Evolutionary conservation across 2,797 vertebrate species (phyloP).

Genomic region (Argya squamiceps): DNA sequence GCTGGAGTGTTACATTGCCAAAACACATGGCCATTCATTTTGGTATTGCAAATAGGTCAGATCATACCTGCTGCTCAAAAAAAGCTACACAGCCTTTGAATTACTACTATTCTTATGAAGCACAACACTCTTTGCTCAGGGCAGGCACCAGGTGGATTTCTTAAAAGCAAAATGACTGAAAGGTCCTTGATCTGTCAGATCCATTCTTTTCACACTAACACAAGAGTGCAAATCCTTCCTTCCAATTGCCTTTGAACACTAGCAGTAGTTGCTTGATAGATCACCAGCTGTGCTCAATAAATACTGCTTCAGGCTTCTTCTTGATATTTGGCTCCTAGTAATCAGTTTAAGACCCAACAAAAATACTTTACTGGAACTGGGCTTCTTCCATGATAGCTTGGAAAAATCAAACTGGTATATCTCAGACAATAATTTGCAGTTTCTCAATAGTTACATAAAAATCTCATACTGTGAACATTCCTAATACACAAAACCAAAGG

Average conservation of each 20-base stretch:
- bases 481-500: not conserved
- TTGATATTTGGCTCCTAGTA: conserved; percentile 11
- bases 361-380: conserved; percentile 8
- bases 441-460: conserved; percentile 1
- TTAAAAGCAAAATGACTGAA: not conserved
- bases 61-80: not conserved
- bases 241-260: not conserved
- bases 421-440: not conserved
- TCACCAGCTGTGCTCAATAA: conserved; percentile 12
- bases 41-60: not conserved
- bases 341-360: not conserved
- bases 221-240: not conserved
- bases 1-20: not conserved
- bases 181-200: conserved; percentile 1
- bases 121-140: not conserved
- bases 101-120: not conserved
- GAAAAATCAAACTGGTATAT: not conserved
- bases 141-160: not conserved
- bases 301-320: not conserved
- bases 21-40: not conserved
- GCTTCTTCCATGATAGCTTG: not conserved
- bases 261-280: not conserved
- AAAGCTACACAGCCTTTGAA: not conserved
- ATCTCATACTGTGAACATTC: not conserved
- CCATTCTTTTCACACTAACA: not conserved